These are phyloP conservation scores for Chaetodon auriga DNA, from an alignment of 2,113 vertebrate genomes.

Conservation along the genomic window DNA sequence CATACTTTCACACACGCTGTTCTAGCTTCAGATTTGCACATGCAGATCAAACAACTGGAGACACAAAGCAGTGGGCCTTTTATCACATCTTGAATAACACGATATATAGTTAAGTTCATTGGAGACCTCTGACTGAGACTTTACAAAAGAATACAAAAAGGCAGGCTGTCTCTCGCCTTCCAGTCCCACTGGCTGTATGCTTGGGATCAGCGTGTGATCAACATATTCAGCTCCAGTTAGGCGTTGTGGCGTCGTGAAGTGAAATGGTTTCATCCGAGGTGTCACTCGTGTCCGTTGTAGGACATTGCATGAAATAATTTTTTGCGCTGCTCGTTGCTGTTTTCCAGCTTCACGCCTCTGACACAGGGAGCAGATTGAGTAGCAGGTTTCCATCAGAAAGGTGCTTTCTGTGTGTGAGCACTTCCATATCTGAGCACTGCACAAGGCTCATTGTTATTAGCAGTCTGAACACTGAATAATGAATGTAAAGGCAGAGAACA, in stretches of 20 bases:
- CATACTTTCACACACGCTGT: background rate
- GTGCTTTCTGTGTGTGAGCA: background rate
- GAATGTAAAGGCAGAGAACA: background rate
- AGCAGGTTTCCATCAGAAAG: conserved; percentile 6
- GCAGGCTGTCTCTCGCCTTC: background rate
- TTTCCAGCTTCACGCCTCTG: background rate
- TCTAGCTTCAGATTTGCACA: background rate
- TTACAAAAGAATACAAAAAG: background rate
- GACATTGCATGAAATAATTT: background rate
- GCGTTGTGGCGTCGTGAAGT: background rate
- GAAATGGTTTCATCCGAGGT: background rate
- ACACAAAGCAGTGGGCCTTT: background rate
- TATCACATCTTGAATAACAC: background rate
- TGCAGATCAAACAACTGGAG: background rate
- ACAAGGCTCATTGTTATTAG: background rate
- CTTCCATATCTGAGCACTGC: background rate
- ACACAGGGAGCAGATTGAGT: background rate
- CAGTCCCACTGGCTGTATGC: background rate
- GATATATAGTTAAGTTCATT: background rate
- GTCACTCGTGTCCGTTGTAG: background rate
- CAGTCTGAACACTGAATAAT: no score
- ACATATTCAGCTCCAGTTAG: background rate
- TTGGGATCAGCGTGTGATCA: background rate
- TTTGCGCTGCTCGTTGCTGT: background rate
- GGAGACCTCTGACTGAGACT: background rate